Conservation (phyloP, 2,888 invertebrate species). For the Elegia similella region DNA sequence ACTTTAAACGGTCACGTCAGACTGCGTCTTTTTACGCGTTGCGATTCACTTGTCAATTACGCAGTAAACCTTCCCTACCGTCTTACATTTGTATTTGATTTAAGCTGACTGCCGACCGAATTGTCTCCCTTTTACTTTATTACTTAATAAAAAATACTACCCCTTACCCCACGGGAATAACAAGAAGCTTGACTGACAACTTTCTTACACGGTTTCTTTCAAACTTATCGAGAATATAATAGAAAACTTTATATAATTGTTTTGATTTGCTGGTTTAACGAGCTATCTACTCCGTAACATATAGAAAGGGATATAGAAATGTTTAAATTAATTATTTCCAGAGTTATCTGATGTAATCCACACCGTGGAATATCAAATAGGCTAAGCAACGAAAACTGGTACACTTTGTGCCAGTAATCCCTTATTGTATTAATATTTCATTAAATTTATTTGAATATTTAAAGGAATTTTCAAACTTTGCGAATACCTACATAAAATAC, state of each 20-base stretch:
- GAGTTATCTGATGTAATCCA: neutral
- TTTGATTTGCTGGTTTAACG: neutral
- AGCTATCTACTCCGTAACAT: neutral
- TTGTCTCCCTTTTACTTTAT: constrained; percentile 49
- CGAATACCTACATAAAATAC: constrained; percentile 12
- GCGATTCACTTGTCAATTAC: constrained; percentile 57
- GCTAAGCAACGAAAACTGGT: neutral
- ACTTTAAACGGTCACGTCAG: constrained; percentile 30
- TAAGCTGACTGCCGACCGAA: constrained; percentile 43
- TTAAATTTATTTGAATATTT: constrained; percentile 13
- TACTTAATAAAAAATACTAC: constrained; percentile 34
- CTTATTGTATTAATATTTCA: constrained; percentile 11
- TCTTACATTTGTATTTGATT: constrained; percentile 47
- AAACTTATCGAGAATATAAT: too few species aligned
- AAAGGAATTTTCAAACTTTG: constrained; percentile 9
- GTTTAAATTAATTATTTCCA: neutral
- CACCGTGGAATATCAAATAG: neutral
- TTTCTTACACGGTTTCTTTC: neutral
- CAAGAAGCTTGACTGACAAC: neutral
- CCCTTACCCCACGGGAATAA: constrained; percentile 13
- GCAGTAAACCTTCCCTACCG: constrained; percentile 49
- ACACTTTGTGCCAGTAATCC: neutral
- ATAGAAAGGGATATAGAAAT: too few species aligned
- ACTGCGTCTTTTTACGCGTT: constrained; percentile 47
- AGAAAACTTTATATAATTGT: too few species aligned